Evolutionary conservation across 2,888 invertebrate species (phyloP).

Genomic region (Diachrysia chrysitis): DNA sequence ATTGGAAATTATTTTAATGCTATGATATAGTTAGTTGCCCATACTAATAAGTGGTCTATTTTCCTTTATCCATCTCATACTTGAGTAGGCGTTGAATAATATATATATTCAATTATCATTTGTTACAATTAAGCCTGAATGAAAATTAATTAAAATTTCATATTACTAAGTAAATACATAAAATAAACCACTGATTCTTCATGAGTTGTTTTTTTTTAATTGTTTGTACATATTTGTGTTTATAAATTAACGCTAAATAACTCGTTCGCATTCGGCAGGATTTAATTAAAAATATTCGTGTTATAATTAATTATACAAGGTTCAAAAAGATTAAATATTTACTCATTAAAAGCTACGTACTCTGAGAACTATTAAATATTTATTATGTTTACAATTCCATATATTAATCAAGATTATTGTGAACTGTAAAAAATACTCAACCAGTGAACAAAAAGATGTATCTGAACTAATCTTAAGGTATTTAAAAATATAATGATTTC

Average conservation of each 20-base stretch:
- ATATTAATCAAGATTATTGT: too few species aligned
- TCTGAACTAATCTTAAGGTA: too few species aligned
- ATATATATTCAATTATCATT: neutral
- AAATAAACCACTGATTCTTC: neutral
- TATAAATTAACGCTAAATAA: constrained; percentile 17
- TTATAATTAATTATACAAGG: constrained; percentile 6
- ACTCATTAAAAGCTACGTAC: neutral
- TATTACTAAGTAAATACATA: neutral
- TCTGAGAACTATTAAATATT: neutral
- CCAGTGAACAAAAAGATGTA: too few species aligned
- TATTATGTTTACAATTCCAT: neutral
- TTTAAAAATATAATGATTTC: too few species aligned
- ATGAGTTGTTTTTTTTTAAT: neutral
- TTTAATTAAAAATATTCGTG: constrained; percentile 16
- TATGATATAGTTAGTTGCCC: too few species aligned
- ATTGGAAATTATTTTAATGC: too few species aligned
- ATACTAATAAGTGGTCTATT: too few species aligned
- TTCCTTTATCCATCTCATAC: neutral
- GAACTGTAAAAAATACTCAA: too few species aligned
- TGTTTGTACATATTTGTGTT: neutral
- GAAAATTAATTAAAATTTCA: constrained; percentile 6
- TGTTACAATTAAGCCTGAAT: neutral
- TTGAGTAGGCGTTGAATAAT: neutral
- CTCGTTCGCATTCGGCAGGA: neutral
- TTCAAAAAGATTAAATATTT: neutral